Evolutionary conservation across 23 tunicate species (phyloP).

Genomic region (Trididemnum clinides): DNA sequence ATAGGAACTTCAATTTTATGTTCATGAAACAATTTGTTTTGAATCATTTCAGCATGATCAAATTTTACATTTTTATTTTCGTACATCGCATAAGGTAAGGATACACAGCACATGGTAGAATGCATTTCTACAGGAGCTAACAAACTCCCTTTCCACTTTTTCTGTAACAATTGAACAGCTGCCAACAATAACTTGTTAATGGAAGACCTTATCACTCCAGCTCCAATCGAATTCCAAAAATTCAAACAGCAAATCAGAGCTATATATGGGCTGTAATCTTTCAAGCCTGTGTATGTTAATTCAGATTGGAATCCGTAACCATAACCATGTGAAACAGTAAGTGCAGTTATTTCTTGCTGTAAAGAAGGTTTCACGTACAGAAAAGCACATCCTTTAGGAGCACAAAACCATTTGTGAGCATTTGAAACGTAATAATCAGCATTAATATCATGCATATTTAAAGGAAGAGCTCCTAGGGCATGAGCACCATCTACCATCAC

Average conservation of each 20-base stretch:
- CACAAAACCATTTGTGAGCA: conserved; percentile 91
- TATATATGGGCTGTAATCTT: conserved; percentile 67
- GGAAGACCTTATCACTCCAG: conserved; percentile 39
- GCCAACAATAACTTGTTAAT: conserved; percentile 18
- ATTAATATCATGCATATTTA: conserved; percentile 48
- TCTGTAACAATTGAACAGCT: conserved; percentile 41
- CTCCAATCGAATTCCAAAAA: conserved; percentile 72
- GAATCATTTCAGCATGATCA: conserved; percentile 72
- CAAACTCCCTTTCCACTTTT: conserved; percentile 51
- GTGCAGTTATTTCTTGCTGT: conserved; percentile 46
- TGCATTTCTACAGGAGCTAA: conserved; percentile 76
- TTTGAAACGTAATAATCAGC: conserved; percentile 80
- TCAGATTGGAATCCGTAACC: conserved; percentile 86
- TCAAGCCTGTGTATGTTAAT: conserved; percentile 61
- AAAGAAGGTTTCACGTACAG: conserved; percentile 66
- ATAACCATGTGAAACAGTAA: conserved; percentile 81
- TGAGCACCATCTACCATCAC: conserved; percentile 93
- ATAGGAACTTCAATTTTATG: conserved; percentile 81
- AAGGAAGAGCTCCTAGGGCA: conserved; percentile 61
- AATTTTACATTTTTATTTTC: conserved; percentile 26
- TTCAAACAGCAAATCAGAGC: conserved; percentile 53
- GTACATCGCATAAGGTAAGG: conserved; percentile 59
- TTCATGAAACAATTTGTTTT: conserved; percentile 60
- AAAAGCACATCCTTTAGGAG: conserved; percentile 85
- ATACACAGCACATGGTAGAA: conserved; percentile 72